These are phyloP conservation scores for Aphelocoma californica DNA, from an alignment of 2,797 vertebrate species.

Conservation along the genomic window DNA sequence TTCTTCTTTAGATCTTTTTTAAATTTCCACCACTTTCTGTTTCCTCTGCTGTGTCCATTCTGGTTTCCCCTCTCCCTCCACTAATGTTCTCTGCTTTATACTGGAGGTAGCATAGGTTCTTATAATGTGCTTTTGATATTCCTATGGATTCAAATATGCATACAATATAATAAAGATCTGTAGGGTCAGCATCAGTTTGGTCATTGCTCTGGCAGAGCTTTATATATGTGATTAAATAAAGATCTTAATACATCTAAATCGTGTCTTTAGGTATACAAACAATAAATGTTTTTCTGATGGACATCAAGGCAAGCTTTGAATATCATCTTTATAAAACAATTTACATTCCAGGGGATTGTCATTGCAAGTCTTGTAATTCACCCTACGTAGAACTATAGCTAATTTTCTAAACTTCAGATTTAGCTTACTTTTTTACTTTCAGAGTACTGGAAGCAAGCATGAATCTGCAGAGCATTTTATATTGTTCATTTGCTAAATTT, in stretches of 20 bases:
- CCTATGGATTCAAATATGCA: background rate
- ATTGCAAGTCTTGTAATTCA: background rate
- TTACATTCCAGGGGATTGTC: background rate
- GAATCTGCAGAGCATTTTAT: background rate
- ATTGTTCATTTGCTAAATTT: background rate
- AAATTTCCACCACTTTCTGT: background rate
- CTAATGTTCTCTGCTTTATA: background rate
- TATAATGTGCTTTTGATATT: background rate
- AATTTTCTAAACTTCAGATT: background rate
- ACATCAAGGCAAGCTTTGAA: background rate
- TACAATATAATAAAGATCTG: background rate
- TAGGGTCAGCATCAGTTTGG: background rate
- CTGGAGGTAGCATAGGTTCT: background rate
- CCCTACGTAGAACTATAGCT: background rate
- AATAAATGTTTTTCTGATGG: background rate
- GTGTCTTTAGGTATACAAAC: background rate
- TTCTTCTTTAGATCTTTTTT: background rate
- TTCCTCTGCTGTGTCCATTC: background rate
- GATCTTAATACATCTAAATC: background rate
- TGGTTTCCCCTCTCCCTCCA: background rate
- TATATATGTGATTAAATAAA: background rate
- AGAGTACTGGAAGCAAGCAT: background rate
- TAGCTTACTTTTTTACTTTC: background rate
- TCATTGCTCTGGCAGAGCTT: background rate
- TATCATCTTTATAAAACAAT: background rate